A percentile compares a stretch with the other conserved stretches of the same genome.
phyloP scores from a whole-genome alignment of 2,797 vertebrate species.

The Crenuchus spilurus region DNA sequence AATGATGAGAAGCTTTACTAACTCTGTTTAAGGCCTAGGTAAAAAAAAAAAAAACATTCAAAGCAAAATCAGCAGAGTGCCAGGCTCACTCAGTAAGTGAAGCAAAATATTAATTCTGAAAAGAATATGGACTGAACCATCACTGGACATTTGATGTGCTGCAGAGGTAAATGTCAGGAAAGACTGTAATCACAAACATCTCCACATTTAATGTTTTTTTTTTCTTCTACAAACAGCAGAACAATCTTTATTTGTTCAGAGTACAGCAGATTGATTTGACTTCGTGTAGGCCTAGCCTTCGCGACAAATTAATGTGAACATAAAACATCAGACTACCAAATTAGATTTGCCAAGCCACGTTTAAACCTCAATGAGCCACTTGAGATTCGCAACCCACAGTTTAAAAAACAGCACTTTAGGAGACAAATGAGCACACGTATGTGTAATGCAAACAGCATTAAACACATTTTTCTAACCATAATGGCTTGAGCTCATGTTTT shows the following conservation, averaged over 20 bases:
- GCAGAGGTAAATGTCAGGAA: not conserved
- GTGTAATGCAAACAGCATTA: constrained; percentile 33
- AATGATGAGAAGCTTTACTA: not conserved
- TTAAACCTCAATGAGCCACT: constrained; percentile 24
- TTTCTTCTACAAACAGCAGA: not conserved
- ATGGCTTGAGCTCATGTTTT: constrained; percentile 7
- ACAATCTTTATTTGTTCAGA: constrained; percentile 23
- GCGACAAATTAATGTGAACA: constrained; percentile 29
- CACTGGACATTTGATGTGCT: not conserved
- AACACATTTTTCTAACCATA: not conserved
- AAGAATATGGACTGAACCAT: not conserved
- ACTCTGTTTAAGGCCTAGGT: not conserved
- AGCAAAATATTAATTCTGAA: constrained; percentile 1
- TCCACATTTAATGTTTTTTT: not conserved
- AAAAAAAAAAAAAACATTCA: not conserved
- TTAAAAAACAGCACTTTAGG: constrained; percentile 30
- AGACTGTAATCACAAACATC: not conserved
- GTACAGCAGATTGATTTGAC: constrained; percentile 17
- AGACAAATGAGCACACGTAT: constrained; percentile 23
- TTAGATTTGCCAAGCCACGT: constrained; percentile 35
- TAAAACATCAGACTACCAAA: constrained; percentile 36
- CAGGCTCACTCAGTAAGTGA: not conserved
- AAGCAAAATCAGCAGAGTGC: not conserved
- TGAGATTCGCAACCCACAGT: constrained; percentile 15
- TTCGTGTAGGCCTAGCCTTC: not conserved